These are phyloP conservation scores for Clarias batrachus DNA, from an alignment of 2,113 vertebrate species.

Conservation along the genomic window DNA sequence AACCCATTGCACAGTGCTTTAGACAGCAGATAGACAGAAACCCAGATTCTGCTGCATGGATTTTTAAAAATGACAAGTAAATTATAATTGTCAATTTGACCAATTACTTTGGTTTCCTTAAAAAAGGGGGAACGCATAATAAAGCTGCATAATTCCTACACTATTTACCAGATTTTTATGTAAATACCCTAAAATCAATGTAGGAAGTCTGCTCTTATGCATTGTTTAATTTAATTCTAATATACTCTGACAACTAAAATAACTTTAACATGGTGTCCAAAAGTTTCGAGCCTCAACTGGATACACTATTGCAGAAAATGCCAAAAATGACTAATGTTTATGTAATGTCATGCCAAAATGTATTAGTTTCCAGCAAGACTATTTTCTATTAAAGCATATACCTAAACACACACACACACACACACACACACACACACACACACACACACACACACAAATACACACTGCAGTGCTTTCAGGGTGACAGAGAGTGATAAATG, in stretches of 20 bases:
- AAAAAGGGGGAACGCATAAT: not conserved
- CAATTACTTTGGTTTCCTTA: not conserved
- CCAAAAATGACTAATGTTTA: not conserved
- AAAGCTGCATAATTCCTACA: not conserved
- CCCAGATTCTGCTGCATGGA: not conserved
- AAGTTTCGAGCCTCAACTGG: not conserved
- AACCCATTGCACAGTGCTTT: too few species aligned
- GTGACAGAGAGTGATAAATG: constrained; percentile 22
- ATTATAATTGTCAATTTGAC: not conserved
- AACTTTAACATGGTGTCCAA: not conserved
- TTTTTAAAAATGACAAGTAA: not conserved
- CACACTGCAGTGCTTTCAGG: not conserved
- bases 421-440: not conserved
- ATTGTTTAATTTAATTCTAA: not conserved
- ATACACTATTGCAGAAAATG: not conserved
- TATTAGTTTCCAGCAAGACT: not conserved
- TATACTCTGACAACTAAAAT: not conserved
- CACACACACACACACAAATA: not conserved
- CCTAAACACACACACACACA: not conserved
- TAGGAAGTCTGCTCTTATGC: not conserved
- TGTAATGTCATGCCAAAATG: not conserved
- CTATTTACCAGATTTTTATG: not conserved
- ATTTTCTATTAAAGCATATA: not conserved
- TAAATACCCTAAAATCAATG: not conserved
- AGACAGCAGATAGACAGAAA: not conserved